phyloP scores from a whole-genome alignment of 2,113 vertebrate genomes.

The Paracanthobrama guichenoti region DNA sequence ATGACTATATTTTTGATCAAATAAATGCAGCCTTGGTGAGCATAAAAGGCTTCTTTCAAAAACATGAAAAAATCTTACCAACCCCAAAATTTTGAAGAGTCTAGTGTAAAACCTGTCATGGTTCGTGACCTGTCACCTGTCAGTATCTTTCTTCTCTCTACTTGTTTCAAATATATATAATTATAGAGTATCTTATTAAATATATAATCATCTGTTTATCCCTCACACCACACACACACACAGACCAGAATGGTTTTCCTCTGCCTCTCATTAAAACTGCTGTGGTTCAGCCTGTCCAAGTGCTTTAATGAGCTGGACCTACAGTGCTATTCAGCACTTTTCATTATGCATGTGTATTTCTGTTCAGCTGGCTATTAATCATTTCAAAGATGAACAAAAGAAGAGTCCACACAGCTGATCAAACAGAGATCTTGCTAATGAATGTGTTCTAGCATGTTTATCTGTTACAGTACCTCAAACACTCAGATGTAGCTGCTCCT shows the following conservation, averaged over 20 bases:
- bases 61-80: neutral
- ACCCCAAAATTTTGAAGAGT: neutral
- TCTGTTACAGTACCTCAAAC: constrained; percentile 1
- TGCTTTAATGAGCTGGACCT: constrained; percentile 56
- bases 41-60: neutral
- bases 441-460: neutral
- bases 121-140: too few species aligned
- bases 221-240: constrained; percentile 1
- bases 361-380: constrained; percentile 52
- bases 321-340: constrained; percentile 35
- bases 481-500: neutral
- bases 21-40: neutral
- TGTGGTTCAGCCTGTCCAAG: constrained; percentile 38
- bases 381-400: constrained; percentile 39
- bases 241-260: neutral
- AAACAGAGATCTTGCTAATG: constrained; percentile 11
- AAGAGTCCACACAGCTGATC: constrained; percentile 12
- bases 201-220: neutral
- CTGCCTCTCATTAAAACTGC: constrained; percentile 16
- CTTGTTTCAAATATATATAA: neutral
- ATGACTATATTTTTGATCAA: neutral
- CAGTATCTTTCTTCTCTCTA: neutral
- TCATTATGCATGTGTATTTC: constrained; percentile 42
- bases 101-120: neutral
- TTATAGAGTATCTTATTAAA: neutral